These are phyloP conservation scores for Chiroxiphia lanceolata DNA, from an alignment of 2,797 vertebrate genomes.

Conservation along the genomic window DNA sequence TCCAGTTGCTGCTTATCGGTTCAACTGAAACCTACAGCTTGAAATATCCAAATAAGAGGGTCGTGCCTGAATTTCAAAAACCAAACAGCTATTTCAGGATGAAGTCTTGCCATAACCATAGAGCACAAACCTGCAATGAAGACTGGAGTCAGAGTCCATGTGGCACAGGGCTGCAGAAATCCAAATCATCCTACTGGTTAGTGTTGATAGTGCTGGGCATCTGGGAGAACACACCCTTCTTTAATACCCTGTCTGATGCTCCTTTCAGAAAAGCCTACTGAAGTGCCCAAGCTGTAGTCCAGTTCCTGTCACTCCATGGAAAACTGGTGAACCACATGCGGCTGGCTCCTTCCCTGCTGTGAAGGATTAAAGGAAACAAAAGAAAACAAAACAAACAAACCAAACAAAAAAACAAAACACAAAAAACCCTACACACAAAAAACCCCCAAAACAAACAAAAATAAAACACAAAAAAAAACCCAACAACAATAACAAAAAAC, in stretches of 20 bases:
- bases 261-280: constrained; percentile 38
- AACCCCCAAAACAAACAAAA: neutral
- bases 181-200: neutral
- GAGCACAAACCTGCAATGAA: constrained; percentile 29
- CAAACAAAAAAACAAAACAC: no score
- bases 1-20: neutral
- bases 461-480: no score
- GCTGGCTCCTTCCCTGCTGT: neutral
- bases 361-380: neutral
- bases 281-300: neutral
- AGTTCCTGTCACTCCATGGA: neutral
- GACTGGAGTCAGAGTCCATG: neutral
- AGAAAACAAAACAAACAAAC: neutral
- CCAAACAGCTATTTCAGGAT: constrained; percentile 31
- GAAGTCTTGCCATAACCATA: constrained; percentile 41
- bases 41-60: constrained; percentile 1
- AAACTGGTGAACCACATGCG: neutral
- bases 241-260: neutral
- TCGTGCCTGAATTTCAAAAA: neutral
- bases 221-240: neutral
- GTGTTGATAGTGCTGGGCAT: neutral
- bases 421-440: neutral
- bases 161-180: neutral
- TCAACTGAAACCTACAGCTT: neutral
- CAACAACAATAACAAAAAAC: neutral